Conservation (phyloP, 35 echinoderm and acorn worm genomes). For the Patiria miniata region DNA sequence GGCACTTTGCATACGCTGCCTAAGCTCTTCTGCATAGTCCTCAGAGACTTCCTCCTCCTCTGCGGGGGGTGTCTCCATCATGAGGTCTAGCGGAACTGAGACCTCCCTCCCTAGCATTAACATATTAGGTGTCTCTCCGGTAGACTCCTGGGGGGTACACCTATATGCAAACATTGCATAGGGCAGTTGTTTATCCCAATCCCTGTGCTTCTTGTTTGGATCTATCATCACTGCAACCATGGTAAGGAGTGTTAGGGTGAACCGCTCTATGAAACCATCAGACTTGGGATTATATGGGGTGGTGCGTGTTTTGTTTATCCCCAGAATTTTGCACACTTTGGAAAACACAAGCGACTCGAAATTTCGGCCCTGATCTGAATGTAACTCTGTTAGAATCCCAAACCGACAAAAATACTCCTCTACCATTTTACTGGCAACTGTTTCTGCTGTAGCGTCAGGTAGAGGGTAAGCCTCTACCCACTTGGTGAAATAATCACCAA, state of each 20-base stretch:
- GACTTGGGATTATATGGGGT: slow-evolving; percentile 59
- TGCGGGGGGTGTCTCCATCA: background rate
- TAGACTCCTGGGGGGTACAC: too few species aligned
- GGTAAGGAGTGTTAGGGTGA: slow-evolving; percentile 43
- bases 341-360: slow-evolving; percentile 45
- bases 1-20: background rate
- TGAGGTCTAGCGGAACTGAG: background rate
- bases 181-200: background rate
- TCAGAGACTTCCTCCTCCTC: background rate
- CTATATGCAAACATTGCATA: slow-evolving; percentile 21
- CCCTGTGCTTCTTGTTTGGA: background rate
- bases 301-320: too few species aligned
- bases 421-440: slow-evolving; percentile 38
- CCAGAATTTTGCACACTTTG: slow-evolving; percentile 46
- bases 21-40: background rate
- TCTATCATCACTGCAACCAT: slow-evolving; percentile 34
- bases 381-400: too few species aligned
- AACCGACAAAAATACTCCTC: slow-evolving; percentile 65
- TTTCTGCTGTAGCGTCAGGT: slow-evolving; percentile 39
- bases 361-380: slow-evolving; percentile 66
- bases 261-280: slow-evolving; percentile 53
- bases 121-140: too few species aligned
- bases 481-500: slow-evolving; percentile 48
- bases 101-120: too few species aligned
- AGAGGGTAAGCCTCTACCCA: slow-evolving; percentile 51